Conservation (phyloP, 2,113 vertebrate species). For the Neoarius graeffei region DNA sequence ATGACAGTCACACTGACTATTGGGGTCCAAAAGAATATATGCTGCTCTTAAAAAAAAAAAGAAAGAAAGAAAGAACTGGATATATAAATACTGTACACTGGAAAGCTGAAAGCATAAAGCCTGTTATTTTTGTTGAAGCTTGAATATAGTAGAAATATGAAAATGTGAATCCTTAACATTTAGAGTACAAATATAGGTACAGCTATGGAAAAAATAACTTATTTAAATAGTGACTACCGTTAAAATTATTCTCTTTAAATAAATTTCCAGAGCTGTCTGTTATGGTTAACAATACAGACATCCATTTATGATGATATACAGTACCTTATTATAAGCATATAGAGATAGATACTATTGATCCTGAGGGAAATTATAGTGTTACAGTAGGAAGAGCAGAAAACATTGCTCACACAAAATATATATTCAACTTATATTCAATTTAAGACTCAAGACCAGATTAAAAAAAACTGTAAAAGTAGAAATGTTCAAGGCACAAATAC, state of each 20-base stretch:
- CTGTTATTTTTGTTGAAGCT: neutral
- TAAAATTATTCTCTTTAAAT: too few relatives aligned
- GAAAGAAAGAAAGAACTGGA: neutral
- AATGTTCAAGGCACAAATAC: neutral
- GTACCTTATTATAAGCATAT: neutral
- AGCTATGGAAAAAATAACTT: too few relatives aligned
- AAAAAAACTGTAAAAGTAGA: neutral
- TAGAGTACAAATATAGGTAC: neutral
- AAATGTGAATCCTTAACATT: neutral
- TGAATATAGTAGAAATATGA: neutral
- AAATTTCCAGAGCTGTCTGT: neutral
- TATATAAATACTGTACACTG: neutral
- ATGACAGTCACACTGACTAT: neutral
- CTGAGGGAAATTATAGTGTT: neutral
- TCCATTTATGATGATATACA: neutral
- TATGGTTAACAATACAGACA: neutral
- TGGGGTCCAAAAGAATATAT: neutral
- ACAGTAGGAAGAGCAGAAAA: neutral
- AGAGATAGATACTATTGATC: neutral
- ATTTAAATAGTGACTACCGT: too few relatives aligned
- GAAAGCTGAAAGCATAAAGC: neutral
- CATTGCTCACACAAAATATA: neutral
- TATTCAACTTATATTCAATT: neutral
- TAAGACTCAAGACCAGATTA: neutral
- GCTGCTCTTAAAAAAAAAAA: too few relatives aligned